Evolutionary conservation across 2,113 vertebrate species (phyloP).

Genomic region (Mustelus asterias): DNA sequence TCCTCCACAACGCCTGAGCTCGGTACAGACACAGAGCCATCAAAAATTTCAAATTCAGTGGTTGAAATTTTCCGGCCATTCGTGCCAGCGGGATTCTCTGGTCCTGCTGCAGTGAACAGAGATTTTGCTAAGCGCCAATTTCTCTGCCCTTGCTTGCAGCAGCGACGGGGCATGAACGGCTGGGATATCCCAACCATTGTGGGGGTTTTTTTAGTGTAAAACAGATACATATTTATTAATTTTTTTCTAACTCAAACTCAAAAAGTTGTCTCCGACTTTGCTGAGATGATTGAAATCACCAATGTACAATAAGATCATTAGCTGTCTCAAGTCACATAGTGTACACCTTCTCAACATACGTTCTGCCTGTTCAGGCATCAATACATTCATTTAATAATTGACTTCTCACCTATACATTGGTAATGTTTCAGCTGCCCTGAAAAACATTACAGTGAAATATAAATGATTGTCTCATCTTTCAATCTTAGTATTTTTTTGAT

Average conservation of each 20-base stretch:
- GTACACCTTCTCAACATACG: background rate
- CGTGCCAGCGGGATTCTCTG: too few species aligned
- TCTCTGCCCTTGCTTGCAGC: too few species aligned
- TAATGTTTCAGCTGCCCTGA: background rate
- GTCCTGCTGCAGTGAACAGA: too few species aligned
- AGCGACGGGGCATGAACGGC: too few species aligned
- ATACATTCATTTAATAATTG: background rate
- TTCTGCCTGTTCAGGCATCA: background rate
- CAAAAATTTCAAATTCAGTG: background rate
- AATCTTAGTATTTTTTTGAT: too few species aligned
- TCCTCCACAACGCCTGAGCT: background rate
- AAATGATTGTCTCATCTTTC: too few species aligned
- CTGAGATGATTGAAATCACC: background rate
- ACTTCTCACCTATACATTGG: background rate
- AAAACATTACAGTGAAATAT: too few species aligned
- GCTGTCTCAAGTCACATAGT: background rate
- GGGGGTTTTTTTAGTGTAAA: background rate
- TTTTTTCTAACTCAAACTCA: constrained; percentile 3
- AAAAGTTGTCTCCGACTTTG: background rate
- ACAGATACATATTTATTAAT: background rate
- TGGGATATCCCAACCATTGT: too few species aligned
- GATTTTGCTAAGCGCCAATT: too few species aligned
- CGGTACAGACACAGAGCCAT: background rate
- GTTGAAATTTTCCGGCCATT: too few species aligned
- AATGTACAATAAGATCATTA: background rate